A percentile compares a stretch with the other conserved stretches of the same genome.
Conservation (phyloP, 2,888 invertebrate species). For the Drepana falcataria region DNA sequence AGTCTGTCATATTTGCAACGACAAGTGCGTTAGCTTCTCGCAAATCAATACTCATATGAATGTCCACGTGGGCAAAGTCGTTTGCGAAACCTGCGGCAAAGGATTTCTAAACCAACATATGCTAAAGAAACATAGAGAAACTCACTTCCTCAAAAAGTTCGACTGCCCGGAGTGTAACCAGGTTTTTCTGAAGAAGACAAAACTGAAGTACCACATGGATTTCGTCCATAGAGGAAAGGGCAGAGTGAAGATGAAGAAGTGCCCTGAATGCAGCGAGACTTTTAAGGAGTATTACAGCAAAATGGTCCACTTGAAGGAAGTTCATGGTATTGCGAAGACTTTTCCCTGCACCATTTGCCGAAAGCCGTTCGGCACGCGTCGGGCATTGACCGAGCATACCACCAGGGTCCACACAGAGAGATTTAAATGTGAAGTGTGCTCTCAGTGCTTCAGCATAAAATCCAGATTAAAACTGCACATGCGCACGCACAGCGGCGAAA, state of each 20-base stretch:
- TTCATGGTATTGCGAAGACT: slow-evolving; percentile 35
- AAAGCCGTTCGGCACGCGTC: slow-evolving; percentile 28
- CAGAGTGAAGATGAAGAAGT: slow-evolving; percentile 33
- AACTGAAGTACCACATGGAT: slow-evolving; percentile 59
- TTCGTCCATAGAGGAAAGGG: slow-evolving; percentile 44
- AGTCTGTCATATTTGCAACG: slow-evolving; percentile 40
- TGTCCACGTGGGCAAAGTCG: slow-evolving; percentile 44
- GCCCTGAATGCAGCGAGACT: slow-evolving; percentile 34
- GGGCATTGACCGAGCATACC: slow-evolving; percentile 43
- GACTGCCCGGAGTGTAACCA: slow-evolving; percentile 54
- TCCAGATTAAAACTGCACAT: slow-evolving; percentile 64
- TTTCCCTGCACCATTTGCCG: slow-evolving; percentile 44
- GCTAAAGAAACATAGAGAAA: slow-evolving; percentile 41
- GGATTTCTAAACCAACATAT: slow-evolving; percentile 43
- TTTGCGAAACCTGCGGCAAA: slow-evolving; percentile 52
- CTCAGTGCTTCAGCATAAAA: slow-evolving; percentile 60
- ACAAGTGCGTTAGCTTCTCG: slow-evolving; percentile 35
- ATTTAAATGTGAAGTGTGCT: slow-evolving; percentile 61
- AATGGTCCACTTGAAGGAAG: slow-evolving; percentile 38
- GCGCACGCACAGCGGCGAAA: slow-evolving; percentile 57
- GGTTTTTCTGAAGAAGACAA: slow-evolving; percentile 55
- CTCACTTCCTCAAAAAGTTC: slow-evolving; percentile 29
- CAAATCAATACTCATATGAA: slow-evolving; percentile 47
- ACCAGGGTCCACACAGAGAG: slow-evolving; percentile 57
- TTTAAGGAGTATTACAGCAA: slow-evolving; percentile 52